phyloP scores from a whole-genome alignment of 2,888 invertebrate genomes.

The Philopedon plagiatum region DNA sequence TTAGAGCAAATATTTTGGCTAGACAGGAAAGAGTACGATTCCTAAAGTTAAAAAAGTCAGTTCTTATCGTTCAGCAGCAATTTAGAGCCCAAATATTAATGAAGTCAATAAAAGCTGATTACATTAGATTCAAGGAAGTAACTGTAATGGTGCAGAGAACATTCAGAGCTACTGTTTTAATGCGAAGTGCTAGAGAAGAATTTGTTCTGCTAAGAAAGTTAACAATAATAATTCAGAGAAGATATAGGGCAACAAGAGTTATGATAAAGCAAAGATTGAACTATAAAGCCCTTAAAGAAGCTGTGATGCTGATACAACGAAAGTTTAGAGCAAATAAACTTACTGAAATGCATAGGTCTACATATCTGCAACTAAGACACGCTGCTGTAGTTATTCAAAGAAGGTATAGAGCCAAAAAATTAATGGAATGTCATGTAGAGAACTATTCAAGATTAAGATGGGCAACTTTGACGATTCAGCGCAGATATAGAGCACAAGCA shows the following conservation, averaged over 20 bases:
- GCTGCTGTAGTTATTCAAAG: conserved; percentile 65
- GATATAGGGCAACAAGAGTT: conserved; percentile 58
- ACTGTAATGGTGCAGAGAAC: conserved; percentile 68
- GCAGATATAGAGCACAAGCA: conserved; percentile 55
- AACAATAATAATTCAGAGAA: conserved; percentile 59
- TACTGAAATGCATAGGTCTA: conserved; percentile 62
- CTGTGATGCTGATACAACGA: conserved; percentile 69
- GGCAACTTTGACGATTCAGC: conserved; percentile 48
- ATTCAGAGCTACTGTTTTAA: conserved; percentile 65
- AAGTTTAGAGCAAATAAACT: conserved; percentile 66
- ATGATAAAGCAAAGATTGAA: conserved; percentile 28
- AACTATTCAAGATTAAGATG: conserved; percentile 37
- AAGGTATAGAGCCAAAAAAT: conserved; percentile 56
- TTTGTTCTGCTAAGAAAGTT: conserved; percentile 42
- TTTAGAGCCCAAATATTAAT: conserved; percentile 60
- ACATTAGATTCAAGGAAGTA: conserved; percentile 62
- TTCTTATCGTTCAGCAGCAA: conserved; percentile 60
- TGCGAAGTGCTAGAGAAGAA: conserved; percentile 50
- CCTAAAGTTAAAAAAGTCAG: conserved; percentile 44
- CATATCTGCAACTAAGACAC: conserved; percentile 62
- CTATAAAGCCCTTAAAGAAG: conserved; percentile 33
- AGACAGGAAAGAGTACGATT: conserved; percentile 51
- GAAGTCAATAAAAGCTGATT: conserved; percentile 63
- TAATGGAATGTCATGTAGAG: not conserved
- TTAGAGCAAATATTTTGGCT: conserved; percentile 59